These are phyloP conservation scores for Passer domesticus DNA, from an alignment of 2,113 vertebrate species.

Conservation along the genomic window DNA sequence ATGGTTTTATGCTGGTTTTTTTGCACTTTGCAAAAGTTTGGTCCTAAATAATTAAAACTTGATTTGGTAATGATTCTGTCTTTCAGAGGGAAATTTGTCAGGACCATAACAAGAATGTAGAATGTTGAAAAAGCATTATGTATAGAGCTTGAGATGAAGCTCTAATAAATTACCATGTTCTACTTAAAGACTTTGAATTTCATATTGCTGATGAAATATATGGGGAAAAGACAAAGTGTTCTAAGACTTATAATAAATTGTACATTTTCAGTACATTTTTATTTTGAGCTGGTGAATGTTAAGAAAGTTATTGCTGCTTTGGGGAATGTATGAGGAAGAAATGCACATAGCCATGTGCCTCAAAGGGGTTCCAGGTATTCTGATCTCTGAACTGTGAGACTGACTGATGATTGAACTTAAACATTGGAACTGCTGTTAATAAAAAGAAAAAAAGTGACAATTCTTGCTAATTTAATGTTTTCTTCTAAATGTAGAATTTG, in stretches of 20 bases:
- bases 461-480: background rate
- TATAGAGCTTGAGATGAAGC: background rate
- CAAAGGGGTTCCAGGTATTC: background rate
- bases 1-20: background rate
- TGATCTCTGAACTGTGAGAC: background rate
- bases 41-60: background rate
- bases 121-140: background rate
- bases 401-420: background rate
- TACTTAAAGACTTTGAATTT: background rate
- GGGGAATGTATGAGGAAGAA: background rate
- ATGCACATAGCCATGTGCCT: background rate
- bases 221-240: background rate
- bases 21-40: background rate
- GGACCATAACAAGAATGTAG: background rate
- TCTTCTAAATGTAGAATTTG: background rate
- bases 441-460: background rate
- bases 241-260: background rate
- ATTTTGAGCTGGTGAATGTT: slow-evolving; percentile 14
- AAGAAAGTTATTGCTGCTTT: background rate
- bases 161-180: background rate
- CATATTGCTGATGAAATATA: background rate
- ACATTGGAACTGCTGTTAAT: background rate
- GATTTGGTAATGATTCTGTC: background rate
- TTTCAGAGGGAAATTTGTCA: background rate
- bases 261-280: background rate